Base-by-base conservation (phyloP, 2,888 invertebrate genomes). In the Plagiodera versicolora region DNA sequence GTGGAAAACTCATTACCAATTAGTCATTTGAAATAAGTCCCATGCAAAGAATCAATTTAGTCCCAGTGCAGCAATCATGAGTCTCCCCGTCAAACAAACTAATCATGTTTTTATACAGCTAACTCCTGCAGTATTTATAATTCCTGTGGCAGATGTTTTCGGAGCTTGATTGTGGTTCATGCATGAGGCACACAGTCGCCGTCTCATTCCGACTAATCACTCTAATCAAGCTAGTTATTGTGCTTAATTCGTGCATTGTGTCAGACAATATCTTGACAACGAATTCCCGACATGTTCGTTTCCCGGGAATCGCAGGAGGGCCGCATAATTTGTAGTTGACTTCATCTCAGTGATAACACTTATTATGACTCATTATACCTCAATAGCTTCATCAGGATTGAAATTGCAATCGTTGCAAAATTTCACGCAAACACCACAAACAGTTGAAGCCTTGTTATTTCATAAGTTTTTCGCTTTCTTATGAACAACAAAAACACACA, bases 191-290 rank as follows among this genome's bases (percentile, higher is more conserved):
- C 49, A 14, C 39, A 39, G 39, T 14, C 39, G 11, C 39, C 14
- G 39, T 14, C 59, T 51, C 56, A 28, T 56, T 24, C n/a, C 47
- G 32, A 54, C 63, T 71, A 70, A 71, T 70, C 68, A 70, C 64
- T 61, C 67, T 68, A 74, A 74, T 74, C 70, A 73, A 70, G 71
- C 73, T 71, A 69, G 71, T 74, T 72, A 70, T 74, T 73, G 73
- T 70, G 63, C 65, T 68, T 74, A 73, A 74, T 74, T 74, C 71
- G 69, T 63, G 65, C 67, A 74, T 74, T 73, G 73, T 74, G 70
- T 61, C 60, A 66, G 67, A 70, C 65, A 64, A 62, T 70, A 63
- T 71, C 64, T 63, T 65, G 60, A 58, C 65, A 68, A 69, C 65
- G 66, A 71, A 64, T 67, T 62, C 67, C 59, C 64, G 65, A 68